Percentiles rank a stretch among this genome's conserved stretches.
phyloP scores from a whole-genome alignment of 2,888 invertebrate genomes.

The Diarsia rubi region DNA sequence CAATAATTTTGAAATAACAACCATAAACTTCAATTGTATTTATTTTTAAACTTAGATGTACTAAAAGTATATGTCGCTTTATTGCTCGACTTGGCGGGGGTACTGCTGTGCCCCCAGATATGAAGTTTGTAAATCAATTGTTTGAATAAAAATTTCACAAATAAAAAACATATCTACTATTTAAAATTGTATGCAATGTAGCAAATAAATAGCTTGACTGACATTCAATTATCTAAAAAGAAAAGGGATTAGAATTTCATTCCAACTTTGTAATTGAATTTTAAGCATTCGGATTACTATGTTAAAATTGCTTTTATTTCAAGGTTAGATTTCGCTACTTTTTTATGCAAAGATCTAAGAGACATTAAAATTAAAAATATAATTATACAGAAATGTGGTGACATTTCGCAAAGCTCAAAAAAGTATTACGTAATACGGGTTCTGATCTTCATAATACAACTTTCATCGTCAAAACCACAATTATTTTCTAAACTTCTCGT shows the following conservation, averaged over 20 bases:
- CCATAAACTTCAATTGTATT: background rate
- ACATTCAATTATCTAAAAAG: slow-evolving; percentile 50
- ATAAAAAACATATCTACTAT: background rate
- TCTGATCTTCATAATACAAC: background rate
- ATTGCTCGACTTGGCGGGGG: too few species aligned
- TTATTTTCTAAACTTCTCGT: background rate
- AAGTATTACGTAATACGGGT: background rate
- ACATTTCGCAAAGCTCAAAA: background rate
- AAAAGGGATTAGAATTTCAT: slow-evolving; percentile 57
- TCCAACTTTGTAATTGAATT: slow-evolving; percentile 54
- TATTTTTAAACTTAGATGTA: background rate
- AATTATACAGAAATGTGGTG: too few species aligned
- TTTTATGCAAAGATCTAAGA: background rate
- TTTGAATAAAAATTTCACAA: background rate
- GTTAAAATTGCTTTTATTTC: slow-evolving; percentile 11
- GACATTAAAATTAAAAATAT: background rate
- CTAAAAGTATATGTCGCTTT: background rate
- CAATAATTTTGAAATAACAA: background rate
- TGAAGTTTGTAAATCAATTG: background rate
- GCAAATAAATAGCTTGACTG: slow-evolving; percentile 32
- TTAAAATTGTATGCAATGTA: slow-evolving; percentile 13
- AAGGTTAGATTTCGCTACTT: slow-evolving; percentile 11
- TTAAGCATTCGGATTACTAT: slow-evolving; percentile 34
- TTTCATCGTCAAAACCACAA: background rate
- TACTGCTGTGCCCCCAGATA: too few species aligned